phyloP scores from a whole-genome alignment of 64 coral and sea anemone species.

The Cladopsammia gracilis region DNA sequence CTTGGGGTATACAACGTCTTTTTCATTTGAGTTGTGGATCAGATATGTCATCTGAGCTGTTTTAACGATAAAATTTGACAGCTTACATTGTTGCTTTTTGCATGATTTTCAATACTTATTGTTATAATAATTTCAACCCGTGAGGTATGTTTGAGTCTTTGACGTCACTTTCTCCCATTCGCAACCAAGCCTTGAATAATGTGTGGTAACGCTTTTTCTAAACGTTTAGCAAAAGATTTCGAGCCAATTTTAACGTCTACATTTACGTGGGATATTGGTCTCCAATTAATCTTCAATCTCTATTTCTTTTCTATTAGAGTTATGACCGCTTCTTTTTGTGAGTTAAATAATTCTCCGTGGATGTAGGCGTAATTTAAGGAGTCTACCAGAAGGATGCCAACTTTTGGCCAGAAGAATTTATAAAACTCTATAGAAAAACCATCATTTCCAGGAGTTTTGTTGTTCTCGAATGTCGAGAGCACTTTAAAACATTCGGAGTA shows the following conservation, averaged over 20 bases:
- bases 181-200: too few species aligned
- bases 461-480: background rate
- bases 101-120: too few species aligned
- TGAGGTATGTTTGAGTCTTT: too few species aligned
- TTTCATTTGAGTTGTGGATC: too few species aligned
- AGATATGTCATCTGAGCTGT: too few species aligned
- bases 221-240: conserved; percentile 43
- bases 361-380: conserved; percentile 3
- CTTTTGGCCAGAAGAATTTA: background rate
- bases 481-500: conserved; percentile 26
- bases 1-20: too few species aligned
- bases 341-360: conserved; percentile 1
- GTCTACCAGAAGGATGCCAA: conserved; percentile 21
- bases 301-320: conserved; percentile 2
- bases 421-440: conserved; percentile 39
- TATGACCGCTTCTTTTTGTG: conserved; percentile 49
- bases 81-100: too few species aligned
- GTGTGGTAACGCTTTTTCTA: conserved; percentile 47
- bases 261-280: conserved; percentile 56
- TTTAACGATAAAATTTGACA: too few species aligned
- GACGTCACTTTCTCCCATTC: too few species aligned
- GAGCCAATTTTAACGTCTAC: conserved; percentile 65
- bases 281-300: conserved; percentile 51
- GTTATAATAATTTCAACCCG: too few species aligned
- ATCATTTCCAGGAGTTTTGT: conserved; percentile 42